Evolutionary conservation across 2,888 invertebrate species (phyloP).

Genomic region (Pyrocoelia pectoralis): DNA sequence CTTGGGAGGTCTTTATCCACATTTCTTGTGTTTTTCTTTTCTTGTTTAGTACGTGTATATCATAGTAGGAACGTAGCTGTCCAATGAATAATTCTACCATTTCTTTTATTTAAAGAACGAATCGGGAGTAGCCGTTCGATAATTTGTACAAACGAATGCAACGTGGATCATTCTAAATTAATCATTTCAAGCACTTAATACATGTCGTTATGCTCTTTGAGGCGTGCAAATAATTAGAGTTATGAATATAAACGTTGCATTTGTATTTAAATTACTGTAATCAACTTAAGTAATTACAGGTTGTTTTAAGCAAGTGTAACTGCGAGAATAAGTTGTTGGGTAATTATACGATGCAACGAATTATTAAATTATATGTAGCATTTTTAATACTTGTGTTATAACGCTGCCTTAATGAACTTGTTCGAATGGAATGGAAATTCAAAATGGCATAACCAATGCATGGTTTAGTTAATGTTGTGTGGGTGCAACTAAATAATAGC

Average conservation of each 20-base stretch:
- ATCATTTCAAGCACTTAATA: constrained; percentile 16
- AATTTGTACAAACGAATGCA: background rate
- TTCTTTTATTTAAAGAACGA: constrained; percentile 32
- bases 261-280: constrained; percentile 40
- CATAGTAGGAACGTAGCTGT: constrained; percentile 49
- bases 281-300: constrained; percentile 40
- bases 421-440: constrained; percentile 46
- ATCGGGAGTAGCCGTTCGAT: constrained; percentile 18
- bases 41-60: constrained; percentile 47
- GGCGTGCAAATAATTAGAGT: constrained; percentile 36
- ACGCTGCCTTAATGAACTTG: background rate
- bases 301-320: constrained; percentile 39
- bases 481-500: constrained; percentile 53
- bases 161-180: constrained; percentile 2
- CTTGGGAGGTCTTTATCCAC: constrained; percentile 57
- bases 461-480: constrained; percentile 48
- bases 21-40: constrained; percentile 54
- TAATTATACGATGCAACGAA: constrained; percentile 35
- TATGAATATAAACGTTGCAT: constrained; percentile 38
- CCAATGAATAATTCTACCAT: constrained; percentile 46
- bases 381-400: constrained; percentile 10
- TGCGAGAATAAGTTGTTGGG: constrained; percentile 38
- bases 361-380: constrained; percentile 34
- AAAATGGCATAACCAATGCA: constrained; percentile 49
- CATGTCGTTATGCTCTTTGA: constrained; percentile 16